Base-by-base conservation (phyloP, 2,113 vertebrate genomes). In the Tragelaphus strepsiceros region DNA sequence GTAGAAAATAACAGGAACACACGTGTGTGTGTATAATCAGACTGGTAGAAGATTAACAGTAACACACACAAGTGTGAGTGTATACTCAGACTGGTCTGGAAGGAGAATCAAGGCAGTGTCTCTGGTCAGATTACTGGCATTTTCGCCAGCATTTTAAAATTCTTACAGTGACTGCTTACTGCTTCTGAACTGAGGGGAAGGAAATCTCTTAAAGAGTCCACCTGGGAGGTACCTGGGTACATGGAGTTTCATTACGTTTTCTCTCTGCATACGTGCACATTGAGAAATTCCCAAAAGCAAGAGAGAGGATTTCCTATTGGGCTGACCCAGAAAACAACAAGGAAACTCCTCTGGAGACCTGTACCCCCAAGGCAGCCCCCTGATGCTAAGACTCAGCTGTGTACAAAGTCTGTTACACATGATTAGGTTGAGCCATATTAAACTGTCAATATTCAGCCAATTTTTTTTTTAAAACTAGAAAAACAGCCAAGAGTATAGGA, bases 251-350 rank as follows among this genome's bases (percentile, higher is more conserved):
- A 51, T 46, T 80, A 54, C 3, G 17, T 46, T 91, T 88, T 90
- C 46, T 96, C 53, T n/a, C 88, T 26, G 24, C 28, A 62, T 53
- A 56, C 17, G 16, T 32, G 26, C 24, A n/a, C 17, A 21, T 46
- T 58, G 77, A 30, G 32, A 85, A 88, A 56, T 67, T 91, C 92
- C 85, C 81, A 86, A 95, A 97, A 32, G 49, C 58, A 39, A 96
- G 90, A 88, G 64, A 88, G 87, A 71, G 21, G 51, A 85, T 62
- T 43, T 62, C 26, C 35, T 30, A 35, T 19, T 39, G 24, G 64
- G 77, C 54, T 71, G 28, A 94, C 43, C 71, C 26, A 71, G 51
- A 84, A 93, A 85, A 61, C 53, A 77, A 39, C 71, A 77, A 91
- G 43, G 13, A 93, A 90, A 58, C 26, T 77, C 49, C 58, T 59